Evolutionary conservation across 2,797 vertebrate genomes (phyloP).

Genomic region (Scarus forsteni): DNA sequence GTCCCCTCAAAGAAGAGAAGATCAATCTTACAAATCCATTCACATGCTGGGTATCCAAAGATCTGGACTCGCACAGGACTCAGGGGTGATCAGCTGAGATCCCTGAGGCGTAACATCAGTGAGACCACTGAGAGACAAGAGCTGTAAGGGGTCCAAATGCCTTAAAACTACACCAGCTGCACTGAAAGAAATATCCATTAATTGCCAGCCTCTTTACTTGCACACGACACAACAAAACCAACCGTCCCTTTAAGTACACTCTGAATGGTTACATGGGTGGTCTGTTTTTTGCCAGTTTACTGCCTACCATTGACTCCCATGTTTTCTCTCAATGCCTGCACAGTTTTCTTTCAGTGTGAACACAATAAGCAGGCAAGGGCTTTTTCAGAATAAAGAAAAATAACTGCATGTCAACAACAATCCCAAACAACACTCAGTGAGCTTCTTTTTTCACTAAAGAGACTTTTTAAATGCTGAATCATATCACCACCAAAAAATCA

Average conservation of each 20-base stretch:
- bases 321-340: neutral
- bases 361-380: neutral
- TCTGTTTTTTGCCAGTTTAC: neutral
- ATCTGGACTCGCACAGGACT: conserved; percentile 23
- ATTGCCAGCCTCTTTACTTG: conserved; percentile 17
- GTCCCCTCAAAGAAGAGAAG: conserved; percentile 11
- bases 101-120: conserved; percentile 38
- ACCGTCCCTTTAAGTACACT: neutral
- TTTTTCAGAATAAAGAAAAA: too few species aligned
- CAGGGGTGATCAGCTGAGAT: conserved; percentile 26
- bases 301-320: neutral
- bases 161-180: conserved; percentile 47
- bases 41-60: conserved; percentile 18
- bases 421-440: neutral
- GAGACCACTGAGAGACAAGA: conserved; percentile 36
- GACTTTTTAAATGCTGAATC: neutral
- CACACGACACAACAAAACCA: neutral
- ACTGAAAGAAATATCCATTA: conserved; percentile 40
- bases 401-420: too few species aligned
- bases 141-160: conserved; percentile 19
- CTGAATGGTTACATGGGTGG: conserved; percentile 35
- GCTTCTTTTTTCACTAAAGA: neutral
- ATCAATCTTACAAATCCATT: conserved; percentile 33
- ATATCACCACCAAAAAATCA: neutral
- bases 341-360: neutral